Evolutionary conservation across 1,140 invertebrate species (phyloP), one percentile per base, ranked within the genome.

Genomic region (Eupristina koningsbergeri): DNA sequence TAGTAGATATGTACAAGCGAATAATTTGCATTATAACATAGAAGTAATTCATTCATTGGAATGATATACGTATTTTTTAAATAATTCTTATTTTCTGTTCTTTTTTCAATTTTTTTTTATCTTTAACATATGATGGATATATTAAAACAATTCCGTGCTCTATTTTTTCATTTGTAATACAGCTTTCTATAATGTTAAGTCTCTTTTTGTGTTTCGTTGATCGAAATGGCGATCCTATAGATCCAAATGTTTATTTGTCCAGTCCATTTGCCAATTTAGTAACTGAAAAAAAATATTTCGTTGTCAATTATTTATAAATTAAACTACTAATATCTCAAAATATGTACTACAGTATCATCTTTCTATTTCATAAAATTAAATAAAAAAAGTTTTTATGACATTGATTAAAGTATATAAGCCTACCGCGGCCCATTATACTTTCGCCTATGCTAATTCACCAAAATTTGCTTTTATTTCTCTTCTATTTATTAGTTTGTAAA

Each of bases 401-500:
- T 64, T 58, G 36, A 79, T 79, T n/a, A 79, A 63, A 78, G 47
- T 77, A 47, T 63, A 77, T 67, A 77, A 77, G 47, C 76, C 82
- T 83, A 79, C 39, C 82, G 76, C 82, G 81, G 47, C 69, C 67
- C 39, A 73, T 73, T 79, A 79, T 79, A 83, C 26, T 77, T 67
- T 83, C 69, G 50, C 50, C 50, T 80, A 80, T 63, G 29, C 76
- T 80, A 79, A 80, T 50, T 84, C 77, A 34, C 76, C 39, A 36
- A 78, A 47, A 73, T 73, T 84, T 74, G 82, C 50, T 79, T 75
- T 61, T 79, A 84, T 45, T 80, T 75, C 6, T 84, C 78, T 74
- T 84, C 83, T 84, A 76, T 41, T 81, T 80, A 79, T 50, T 76
- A 84, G 61, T 80, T 84, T 84, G 83, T 69, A 81, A 80, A 84